These are phyloP conservation scores for Xanthia icteritia DNA, from an alignment of 2,888 invertebrate genomes.

Conservation along the genomic window DNA sequence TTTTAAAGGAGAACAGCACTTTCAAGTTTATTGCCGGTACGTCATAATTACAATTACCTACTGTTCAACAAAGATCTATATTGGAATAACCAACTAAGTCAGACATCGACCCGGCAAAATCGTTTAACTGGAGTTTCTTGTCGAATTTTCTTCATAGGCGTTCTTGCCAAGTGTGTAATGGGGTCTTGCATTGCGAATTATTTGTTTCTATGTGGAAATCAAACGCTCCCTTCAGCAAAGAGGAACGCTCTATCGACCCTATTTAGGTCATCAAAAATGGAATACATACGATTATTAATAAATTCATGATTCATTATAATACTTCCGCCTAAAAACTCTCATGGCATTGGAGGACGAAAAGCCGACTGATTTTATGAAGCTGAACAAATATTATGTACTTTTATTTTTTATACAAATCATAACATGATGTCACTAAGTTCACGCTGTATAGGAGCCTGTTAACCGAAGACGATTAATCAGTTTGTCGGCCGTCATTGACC, in stretches of 20 bases:
- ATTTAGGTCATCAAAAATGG: conserved; percentile 45
- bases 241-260: conserved; percentile 23
- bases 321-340: conserved; percentile 38
- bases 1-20: conserved; percentile 65
- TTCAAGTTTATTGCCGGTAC: conserved; percentile 54
- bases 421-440: conserved; percentile 44
- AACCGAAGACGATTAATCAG: conserved; percentile 54
- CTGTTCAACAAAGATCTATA: conserved; percentile 13
- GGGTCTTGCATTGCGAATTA: background rate
- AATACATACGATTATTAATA: conserved; percentile 45
- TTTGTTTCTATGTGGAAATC: conserved; percentile 35
- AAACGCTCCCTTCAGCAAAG: background rate
- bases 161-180: background rate
- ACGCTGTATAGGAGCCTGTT: conserved; percentile 33
- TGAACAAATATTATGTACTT: conserved; percentile 35
- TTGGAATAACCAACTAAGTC: conserved; percentile 16
- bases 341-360: conserved; percentile 29
- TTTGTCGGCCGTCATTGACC: conserved; percentile 64
- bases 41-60: conserved; percentile 47
- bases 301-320: conserved; percentile 41
- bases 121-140: background rate
- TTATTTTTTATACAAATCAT: conserved; percentile 40
- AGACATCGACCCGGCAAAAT: conserved; percentile 4
- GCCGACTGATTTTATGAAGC: conserved; percentile 30
- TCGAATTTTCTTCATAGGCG: background rate